Percentiles rank a stretch among this genome's conserved stretches.
phyloP scores from a whole-genome alignment of 2,888 invertebrate species.

The Sympetrum striolatum region DNA sequence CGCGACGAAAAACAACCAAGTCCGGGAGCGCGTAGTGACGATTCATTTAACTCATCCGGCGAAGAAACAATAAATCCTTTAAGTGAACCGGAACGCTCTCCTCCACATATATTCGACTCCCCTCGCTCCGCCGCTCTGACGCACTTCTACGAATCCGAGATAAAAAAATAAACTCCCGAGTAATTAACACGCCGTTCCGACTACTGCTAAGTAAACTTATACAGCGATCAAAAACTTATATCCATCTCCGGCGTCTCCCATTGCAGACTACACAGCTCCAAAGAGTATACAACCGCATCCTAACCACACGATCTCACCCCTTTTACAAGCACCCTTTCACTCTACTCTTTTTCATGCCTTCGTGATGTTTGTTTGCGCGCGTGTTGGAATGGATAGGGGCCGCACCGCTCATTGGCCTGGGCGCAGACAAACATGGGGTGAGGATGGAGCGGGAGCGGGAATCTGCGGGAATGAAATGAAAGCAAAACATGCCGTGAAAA shows the following conservation, averaged over 20 bases:
- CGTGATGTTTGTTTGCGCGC: conserved; percentile 26
- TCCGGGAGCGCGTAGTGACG: no score
- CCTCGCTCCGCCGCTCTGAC: not conserved
- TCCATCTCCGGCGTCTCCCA: not conserved
- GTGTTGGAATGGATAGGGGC: not conserved
- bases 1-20: no score
- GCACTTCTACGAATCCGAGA: not conserved
- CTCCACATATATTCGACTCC: not conserved
- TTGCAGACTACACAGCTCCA: not conserved
- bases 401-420: conserved; percentile 11
- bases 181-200: conserved; percentile 10
- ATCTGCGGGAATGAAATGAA: conserved; percentile 10
- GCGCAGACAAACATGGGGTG: conserved; percentile 28
- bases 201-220: not conserved
- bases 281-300: not conserved
- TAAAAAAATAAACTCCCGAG: not conserved
- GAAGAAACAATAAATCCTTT: not conserved
- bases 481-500: conserved; percentile 33
- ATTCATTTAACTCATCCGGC: no score
- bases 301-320: conserved; percentile 1
- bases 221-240: not conserved
- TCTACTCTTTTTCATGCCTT: not conserved
- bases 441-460: not conserved
- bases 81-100: not conserved
- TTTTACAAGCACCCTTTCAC: not conserved